phyloP scores from a whole-genome alignment of 2,888 invertebrate species.

The Criorhina ranunculi region DNA sequence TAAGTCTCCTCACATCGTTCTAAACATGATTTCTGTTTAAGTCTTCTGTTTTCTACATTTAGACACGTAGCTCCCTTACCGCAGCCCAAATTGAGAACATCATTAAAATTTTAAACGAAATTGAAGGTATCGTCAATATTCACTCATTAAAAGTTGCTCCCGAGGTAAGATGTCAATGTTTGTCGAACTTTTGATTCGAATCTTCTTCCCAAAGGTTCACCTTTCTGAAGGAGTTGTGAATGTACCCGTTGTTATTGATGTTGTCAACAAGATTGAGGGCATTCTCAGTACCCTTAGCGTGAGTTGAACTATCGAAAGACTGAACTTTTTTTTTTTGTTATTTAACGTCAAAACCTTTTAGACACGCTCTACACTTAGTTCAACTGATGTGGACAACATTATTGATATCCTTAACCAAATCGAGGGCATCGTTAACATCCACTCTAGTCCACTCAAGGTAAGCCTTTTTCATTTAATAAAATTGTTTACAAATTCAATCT shows the following conservation, averaged over 20 bases:
- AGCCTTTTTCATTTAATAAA: not conserved
- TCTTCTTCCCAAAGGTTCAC: not conserved
- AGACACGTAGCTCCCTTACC: slow-evolving; percentile 8
- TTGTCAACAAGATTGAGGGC: slow-evolving; percentile 4
- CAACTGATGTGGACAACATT: slow-evolving; percentile 9
- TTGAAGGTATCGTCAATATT: slow-evolving; percentile 39
- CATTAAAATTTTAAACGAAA: not conserved
- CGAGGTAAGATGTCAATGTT: not conserved
- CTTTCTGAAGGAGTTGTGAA: slow-evolving; percentile 4
- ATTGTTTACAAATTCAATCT: not conserved
- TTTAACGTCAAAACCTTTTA: not conserved
- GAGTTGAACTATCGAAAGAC: not conserved
- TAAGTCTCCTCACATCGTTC: not conserved
- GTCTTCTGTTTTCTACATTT: not conserved
- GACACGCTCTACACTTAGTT: not conserved
- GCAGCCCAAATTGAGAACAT: slow-evolving; percentile 20
- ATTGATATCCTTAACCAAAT: not conserved
- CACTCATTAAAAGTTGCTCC: not conserved
- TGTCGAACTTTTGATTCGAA: not conserved
- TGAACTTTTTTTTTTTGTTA: not conserved
- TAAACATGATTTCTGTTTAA: too few relatives aligned
- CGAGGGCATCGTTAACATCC: slow-evolving; percentile 27
- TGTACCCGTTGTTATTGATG: slow-evolving; percentile 2
- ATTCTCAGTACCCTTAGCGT: not conserved
- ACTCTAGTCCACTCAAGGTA: not conserved